Evolutionary conservation across 1,140 invertebrate genomes (phyloP).

Genomic region (Drosophila arizonae): DNA sequence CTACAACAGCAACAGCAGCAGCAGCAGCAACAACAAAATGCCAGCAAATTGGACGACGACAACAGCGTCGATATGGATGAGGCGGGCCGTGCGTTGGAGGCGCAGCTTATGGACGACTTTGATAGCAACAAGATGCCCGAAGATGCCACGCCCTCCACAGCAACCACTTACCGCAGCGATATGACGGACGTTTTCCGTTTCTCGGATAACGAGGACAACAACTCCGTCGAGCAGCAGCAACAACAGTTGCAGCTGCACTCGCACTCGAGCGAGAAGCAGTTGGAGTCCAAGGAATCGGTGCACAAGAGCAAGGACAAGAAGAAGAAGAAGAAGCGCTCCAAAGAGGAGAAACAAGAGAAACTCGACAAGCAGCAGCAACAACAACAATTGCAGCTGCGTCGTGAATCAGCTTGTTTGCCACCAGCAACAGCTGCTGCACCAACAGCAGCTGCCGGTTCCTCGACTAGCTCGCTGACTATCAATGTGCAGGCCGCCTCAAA

Average conservation of each 20-base stretch:
- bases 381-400: slow-evolving; percentile 87
- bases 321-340: slow-evolving; percentile 92
- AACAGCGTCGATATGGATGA: slow-evolving; percentile 91
- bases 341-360: slow-evolving; percentile 89
- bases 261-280: slow-evolving; percentile 30
- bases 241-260: slow-evolving; percentile 33
- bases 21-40: slow-evolving; percentile 49
- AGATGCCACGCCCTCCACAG: slow-evolving; percentile 76
- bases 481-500: slow-evolving; percentile 73
- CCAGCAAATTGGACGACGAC: slow-evolving; percentile 86
- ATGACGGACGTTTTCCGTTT: slow-evolving; percentile 82
- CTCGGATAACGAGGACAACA: slow-evolving; percentile 84
- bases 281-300: slow-evolving; percentile 53
- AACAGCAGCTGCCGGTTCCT: slow-evolving; percentile 58
- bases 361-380: slow-evolving; percentile 72
- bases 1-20: slow-evolving; percentile 58
- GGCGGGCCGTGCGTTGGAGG: slow-evolving; percentile 90
- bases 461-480: slow-evolving; percentile 62
- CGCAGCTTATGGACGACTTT: slow-evolving; percentile 87
- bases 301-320: slow-evolving; percentile 89
- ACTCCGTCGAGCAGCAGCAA: slow-evolving; percentile 45
- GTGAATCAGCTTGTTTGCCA: slow-evolving; percentile 81
- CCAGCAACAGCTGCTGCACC: slow-evolving; percentile 10
- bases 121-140: slow-evolving; percentile 77
- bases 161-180: slow-evolving; percentile 76